Base-by-base conservation (phyloP, 2,888 invertebrate species). In the Hyalella azteca region DNA sequence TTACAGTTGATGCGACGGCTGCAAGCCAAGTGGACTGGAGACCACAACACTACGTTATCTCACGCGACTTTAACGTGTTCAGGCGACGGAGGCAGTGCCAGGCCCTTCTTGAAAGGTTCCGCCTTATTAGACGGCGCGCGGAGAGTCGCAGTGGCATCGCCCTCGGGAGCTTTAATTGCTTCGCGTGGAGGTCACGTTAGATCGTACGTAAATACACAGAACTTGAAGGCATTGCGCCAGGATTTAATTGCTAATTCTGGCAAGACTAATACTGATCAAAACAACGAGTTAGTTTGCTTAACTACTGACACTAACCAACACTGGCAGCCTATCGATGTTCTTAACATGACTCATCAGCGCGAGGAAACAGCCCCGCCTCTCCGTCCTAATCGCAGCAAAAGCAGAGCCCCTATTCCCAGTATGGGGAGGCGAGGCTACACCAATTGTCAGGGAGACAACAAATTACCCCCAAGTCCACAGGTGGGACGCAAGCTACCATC, bases 1-100 rank as follows among this genome's bases (percentile, higher is more conserved):
- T 54, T 81, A 73, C 81, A 83, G 76, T 77, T 83, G 73, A 81
- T 83, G 81, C 83, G 83, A 11, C 81, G 81, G 40, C 78, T 83
- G 11, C 83, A 83, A 78, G 81, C 79, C 66, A 83, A 83, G 78
- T 78, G 81, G 29, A 79, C 78, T 19, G 79, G 79, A 22, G 66
- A 78, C 9, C 19, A 19, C 29, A 75, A 45, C 75, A 45, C 29
- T n/a, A 45, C 75, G 11, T 36, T 66, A 36, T 45, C 40, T 3
- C 40, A 75, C 75, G 75, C 36, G 19, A 75, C 75, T 36, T 26
- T 45, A 41, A 41, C 75, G n/a, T 45, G 75, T 26, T 75, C 75
- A 40, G 40, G 41, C 15, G 22, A 19, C 15, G 75, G 45, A 73
- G 49, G 78, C 29, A 78, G 78, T 78, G 73, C 49, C n/a, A 49